These are phyloP conservation scores for Portunus trituberculatus DNA, from an alignment of 1,140 invertebrate species.

Conservation along the genomic window DNA sequence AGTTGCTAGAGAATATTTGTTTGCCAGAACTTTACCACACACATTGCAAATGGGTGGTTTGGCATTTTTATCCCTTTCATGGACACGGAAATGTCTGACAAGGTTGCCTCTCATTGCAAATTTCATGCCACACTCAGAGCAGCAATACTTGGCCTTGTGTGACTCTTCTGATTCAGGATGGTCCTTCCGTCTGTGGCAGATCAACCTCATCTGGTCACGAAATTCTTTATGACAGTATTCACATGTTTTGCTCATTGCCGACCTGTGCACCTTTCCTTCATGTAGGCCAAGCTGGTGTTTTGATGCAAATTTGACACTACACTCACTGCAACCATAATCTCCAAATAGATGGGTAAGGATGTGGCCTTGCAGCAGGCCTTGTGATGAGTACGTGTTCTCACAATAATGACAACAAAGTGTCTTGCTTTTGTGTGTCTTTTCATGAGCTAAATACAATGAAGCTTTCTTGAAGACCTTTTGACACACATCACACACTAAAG, in stretches of 20 bases:
- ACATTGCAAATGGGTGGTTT: conserved; percentile 54
- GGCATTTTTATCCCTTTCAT: conserved; percentile 48
- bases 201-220: conserved; percentile 44
- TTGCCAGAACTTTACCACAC: conserved; percentile 65
- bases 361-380: conserved; percentile 49
- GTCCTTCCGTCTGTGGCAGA: conserved; percentile 66
- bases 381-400: conserved; percentile 51
- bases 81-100: conserved; percentile 51
- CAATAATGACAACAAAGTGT: conserved; percentile 60
- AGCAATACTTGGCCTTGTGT: conserved; percentile 56
- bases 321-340: conserved; percentile 63
- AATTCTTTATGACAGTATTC: conserved; percentile 71
- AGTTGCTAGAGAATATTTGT: conserved; percentile 69
- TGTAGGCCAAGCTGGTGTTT: conserved; percentile 58
- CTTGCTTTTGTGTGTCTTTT: conserved; percentile 60
- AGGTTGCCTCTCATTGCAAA: conserved; percentile 67
- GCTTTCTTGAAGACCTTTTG: conserved; percentile 67
- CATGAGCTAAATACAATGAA: conserved; percentile 65
- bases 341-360: conserved; percentile 70
- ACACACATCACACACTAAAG: conserved; percentile 57
- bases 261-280: conserved; percentile 64
- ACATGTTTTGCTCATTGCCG: conserved; percentile 48
- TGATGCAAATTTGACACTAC: conserved; percentile 66
- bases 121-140: conserved; percentile 68
- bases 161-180: conserved; percentile 69